Conservation (phyloP, 2,797 vertebrate genomes). For the Lates japonicus region DNA sequence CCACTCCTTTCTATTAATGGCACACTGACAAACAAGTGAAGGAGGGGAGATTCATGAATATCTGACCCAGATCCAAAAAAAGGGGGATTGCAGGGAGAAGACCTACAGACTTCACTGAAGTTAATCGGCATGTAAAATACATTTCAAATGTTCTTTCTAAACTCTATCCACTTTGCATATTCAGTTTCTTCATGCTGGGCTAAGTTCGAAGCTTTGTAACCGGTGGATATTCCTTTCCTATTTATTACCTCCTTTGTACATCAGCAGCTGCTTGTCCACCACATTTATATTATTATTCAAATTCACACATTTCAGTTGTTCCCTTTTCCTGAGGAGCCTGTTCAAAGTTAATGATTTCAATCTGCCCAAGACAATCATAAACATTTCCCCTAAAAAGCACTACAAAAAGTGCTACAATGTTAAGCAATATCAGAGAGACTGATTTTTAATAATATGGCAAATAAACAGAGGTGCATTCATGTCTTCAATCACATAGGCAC, state of each 20-base stretch:
- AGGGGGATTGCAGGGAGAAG: neutral
- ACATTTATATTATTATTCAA: neutral
- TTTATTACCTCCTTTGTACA: neutral
- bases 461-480: conserved; percentile 78
- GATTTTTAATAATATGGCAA: conserved; percentile 81
- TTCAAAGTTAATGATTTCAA: neutral
- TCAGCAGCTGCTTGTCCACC: neutral
- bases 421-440: conserved; percentile 57
- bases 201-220: neutral
- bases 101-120: neutral
- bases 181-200: neutral
- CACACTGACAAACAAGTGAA: conserved; percentile 19
- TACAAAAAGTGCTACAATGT: conserved; percentile 30
- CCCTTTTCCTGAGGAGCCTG: neutral
- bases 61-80: conserved; percentile 1
- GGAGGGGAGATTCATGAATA: conserved; percentile 5
- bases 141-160: neutral
- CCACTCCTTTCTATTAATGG: conserved; percentile 34
- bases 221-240: neutral
- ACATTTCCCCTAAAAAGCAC: neutral
- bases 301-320: neutral
- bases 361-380: conserved; percentile 3
- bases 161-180: neutral
- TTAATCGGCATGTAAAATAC: neutral
- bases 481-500: conserved; percentile 82